Evolutionary conservation across 2,888 invertebrate species (phyloP).

Genomic region (Agelastica alni): DNA sequence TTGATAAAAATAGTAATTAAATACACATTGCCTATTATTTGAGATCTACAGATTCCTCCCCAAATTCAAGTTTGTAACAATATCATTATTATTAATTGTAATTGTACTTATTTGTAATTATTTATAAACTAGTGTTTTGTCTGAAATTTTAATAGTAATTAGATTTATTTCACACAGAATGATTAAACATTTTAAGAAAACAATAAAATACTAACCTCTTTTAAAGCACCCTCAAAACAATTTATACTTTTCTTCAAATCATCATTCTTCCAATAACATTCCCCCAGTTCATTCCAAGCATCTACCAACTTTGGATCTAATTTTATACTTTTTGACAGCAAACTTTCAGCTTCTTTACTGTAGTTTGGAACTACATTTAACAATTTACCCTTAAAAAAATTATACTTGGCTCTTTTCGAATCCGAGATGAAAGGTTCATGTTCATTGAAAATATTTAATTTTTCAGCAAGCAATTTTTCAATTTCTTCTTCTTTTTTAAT

Average conservation of each 20-base stretch:
- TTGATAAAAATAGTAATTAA: no score
- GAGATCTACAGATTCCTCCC: no score
- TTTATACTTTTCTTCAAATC: constrained; percentile 79
- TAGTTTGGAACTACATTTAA: constrained; percentile 73
- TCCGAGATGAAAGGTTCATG: constrained; percentile 63
- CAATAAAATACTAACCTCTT: constrained; percentile 60
- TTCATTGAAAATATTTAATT: constrained; percentile 66
- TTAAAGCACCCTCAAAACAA: constrained; percentile 79
- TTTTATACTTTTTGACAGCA: constrained; percentile 82
- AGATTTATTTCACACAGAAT: no score
- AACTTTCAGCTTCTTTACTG: constrained; percentile 71
- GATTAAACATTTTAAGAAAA: no score
- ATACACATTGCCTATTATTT: no score
- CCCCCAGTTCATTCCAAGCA: constrained; percentile 89
- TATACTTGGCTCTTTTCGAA: constrained; percentile 55
- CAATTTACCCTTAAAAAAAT: constrained; percentile 74
- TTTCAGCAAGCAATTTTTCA: constrained; percentile 64
- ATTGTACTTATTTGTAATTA: no score
- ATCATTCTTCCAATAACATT: constrained; percentile 86
- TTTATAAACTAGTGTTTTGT: no score
- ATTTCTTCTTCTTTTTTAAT: constrained; percentile 67
- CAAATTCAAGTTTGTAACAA: no score
- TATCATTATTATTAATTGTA: no score
- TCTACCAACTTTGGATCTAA: constrained; percentile 77
- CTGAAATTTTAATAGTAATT: no score